A percentile compares a stretch with the other conserved stretches of the same genome.
Conservation (phyloP, 1,140 invertebrate species). For the Hypsibius dujardini region DNA sequence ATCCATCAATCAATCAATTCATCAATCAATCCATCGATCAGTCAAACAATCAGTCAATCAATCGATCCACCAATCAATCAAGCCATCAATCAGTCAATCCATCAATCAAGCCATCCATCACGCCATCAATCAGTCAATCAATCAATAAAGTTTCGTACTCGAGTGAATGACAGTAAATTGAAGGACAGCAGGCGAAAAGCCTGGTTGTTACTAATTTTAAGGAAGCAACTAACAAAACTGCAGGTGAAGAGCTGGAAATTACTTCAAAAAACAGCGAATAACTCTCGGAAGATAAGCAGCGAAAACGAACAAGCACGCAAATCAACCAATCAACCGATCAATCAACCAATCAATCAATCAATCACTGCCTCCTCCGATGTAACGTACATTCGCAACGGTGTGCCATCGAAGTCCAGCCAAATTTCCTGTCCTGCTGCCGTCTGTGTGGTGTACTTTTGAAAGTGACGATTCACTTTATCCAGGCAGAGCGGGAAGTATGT, state of each 20-base stretch:
- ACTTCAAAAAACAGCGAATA: no score
- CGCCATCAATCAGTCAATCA: no score
- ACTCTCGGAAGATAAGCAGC: background rate
- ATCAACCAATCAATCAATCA: conserved; percentile 15
- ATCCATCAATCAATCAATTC: no score
- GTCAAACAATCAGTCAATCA: background rate
- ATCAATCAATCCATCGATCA: no score
- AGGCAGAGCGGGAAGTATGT: conserved; percentile 89
- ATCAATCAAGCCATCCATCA: conserved; percentile 6
- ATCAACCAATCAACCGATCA: conserved; percentile 9
- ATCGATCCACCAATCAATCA: conserved; percentile 22
- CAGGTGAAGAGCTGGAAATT: no score
- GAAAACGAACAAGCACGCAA: conserved; percentile 23
- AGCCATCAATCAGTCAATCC: conserved; percentile 5
- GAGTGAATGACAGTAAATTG: no score
- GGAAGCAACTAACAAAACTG: no score
- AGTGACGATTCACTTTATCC: conserved; percentile 60
- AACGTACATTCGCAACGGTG: conserved; percentile 64
- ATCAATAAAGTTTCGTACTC: no score
- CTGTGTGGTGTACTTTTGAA: conserved; percentile 66
- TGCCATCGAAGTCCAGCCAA: conserved; percentile 85
- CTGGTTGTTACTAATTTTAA: no score
- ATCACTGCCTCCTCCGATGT: conserved; percentile 8
- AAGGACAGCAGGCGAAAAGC: no score
- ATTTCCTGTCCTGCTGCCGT: conserved; percentile 60